Evolutionary conservation across 2,888 invertebrate genomes (phyloP), one percentile per base, ranked within the genome.

Genomic region (Mylabris sibirica): DNA sequence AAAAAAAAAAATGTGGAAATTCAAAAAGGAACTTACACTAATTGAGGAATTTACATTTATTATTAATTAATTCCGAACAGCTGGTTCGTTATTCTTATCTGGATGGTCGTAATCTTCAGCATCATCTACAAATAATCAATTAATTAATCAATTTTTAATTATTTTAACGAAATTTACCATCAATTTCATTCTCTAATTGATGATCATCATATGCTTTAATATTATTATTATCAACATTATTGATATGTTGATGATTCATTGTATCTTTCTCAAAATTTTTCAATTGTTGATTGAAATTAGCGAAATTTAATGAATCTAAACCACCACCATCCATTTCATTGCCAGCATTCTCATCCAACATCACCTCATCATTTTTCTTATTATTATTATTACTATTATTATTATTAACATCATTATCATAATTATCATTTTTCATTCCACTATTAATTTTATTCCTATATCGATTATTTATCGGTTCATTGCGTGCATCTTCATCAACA

Each of bases 381-480:
- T 84, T 84, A 66, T 84, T 84, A 62, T 80, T 82, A 41, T 83
- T 82, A 11, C 67, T 68, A 35, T 77, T 78, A 53, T 78, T 79
- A 49, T 62, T 66, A 60, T 76, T 76, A 41, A 69, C 72, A 14
- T 24, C 67, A 38, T 73, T 72, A n/a, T 73, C 66, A n/a, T 67
- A 84, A 38, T 72, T 73, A 14, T 73, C 67, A 17, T 67, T 84
- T 66, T 85, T 77, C 35, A 82, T 83, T 67, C 67, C 85, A 73
- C 85, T 85, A 22, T 83, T 84, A 34, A 86, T 84, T 77, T 87
- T 86, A 75, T 86, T 85, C 66, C 85, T 84, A 35, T 87, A 81
- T 65, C 83, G 77, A 74, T 85, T 85, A 30, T 85, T 85, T 2
- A 82, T 80, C 63, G 78, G 71, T 67, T 81, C 79, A 6, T 71